Evolutionary conservation across 2,888 invertebrate species (phyloP), one percentile per base, ranked within the genome.

Genomic region (Priocnemis perturbator): DNA sequence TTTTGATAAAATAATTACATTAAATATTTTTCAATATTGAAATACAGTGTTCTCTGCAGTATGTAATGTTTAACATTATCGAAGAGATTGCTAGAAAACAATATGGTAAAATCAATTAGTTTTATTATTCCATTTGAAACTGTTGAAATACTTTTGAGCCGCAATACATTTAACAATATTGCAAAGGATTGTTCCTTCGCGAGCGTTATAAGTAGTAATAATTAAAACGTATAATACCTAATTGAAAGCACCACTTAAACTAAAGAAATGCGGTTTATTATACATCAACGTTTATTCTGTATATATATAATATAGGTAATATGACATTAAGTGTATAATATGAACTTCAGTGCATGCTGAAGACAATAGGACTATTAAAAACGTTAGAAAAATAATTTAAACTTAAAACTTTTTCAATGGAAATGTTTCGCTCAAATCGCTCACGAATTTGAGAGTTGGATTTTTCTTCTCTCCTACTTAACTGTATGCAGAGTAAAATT

Each of bases 321-420:
- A 61, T 63, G 65, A 73, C 23, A 71, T 69, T 72, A 69, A 73
- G 61, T 70, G 68, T 65, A 71, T 71, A 71, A 75, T 70, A 71
- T 60, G 71, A 72, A 73, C 73, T 76, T 61, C 59, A 69, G 63
- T 71, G 64, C 75, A 78, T 76, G 71, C 79, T 70, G 62, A 76
- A 71, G 59, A 71, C 52, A 62, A 74, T 78, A 72, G 68, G 61
- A 60, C 60, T 78, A 72, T 68, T 76, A 76, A 68, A 76, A 81
- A 84, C 78, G 73, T 70, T 81, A 81, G 69, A 81, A 83, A 84
- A 84, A 79, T 81, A 84, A 80, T 82, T 82, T 81, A 79, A 78
- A 78, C 64, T 79, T 76, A 74, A 65, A 75, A 74, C 57, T 66
- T 64, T 67, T 65, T 64, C 60, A 71, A 69, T 55, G 44, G 57